Conservation (phyloP, 2,113 vertebrate genomes). For the Stictonetta naevosa region DNA sequence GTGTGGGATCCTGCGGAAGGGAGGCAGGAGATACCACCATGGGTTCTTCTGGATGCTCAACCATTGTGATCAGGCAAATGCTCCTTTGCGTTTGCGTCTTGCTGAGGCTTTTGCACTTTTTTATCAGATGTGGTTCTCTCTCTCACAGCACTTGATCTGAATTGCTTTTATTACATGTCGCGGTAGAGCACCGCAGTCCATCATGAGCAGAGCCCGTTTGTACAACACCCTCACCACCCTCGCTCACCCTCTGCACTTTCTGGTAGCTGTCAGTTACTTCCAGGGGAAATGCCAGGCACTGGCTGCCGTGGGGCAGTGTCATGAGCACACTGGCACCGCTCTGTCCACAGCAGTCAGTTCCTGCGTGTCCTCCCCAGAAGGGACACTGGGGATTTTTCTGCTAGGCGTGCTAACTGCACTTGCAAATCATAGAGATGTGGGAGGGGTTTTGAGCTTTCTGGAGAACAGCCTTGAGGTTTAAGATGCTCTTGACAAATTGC, state of each 20-base stretch:
- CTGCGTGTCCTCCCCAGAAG: neutral
- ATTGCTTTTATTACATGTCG: neutral
- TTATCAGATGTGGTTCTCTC: neutral
- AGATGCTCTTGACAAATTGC: neutral
- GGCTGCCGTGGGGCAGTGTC: neutral
- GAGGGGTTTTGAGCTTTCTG: neutral
- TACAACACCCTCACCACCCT: neutral
- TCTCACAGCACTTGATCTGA: neutral
- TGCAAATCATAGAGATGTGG: neutral
- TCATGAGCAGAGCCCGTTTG: neutral
- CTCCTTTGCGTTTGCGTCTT: neutral
- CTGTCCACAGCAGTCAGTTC: neutral
- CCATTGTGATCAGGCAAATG: neutral
- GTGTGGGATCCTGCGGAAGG: no score
- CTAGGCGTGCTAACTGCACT: neutral
- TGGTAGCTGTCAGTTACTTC: neutral
- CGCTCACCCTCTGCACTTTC: neutral
- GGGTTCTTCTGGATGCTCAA: neutral
- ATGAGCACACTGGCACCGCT: rapidly evolving
- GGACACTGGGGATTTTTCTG: neutral
- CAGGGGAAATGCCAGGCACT: neutral
- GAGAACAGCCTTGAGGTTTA: neutral
- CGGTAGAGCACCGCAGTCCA: neutral
- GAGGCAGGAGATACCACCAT: neutral
- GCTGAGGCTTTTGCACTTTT: neutral